Evolutionary conservation across 2,888 invertebrate genomes (phyloP), one percentile per base, ranked within the genome.

Genomic region (Colostygia pectinataria): DNA sequence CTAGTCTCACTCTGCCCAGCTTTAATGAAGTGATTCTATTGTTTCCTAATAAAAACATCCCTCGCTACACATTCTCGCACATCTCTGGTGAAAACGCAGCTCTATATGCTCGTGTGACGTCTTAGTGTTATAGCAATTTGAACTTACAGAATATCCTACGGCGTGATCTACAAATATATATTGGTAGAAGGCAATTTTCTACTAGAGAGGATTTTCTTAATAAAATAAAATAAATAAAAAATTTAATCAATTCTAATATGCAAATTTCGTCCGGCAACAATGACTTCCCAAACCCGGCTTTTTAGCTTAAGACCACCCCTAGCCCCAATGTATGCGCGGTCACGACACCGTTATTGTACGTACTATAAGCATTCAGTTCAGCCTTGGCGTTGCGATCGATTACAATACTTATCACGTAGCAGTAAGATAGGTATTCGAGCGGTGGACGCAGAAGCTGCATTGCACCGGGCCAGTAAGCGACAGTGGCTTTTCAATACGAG

Each of bases 311-410:
- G 9, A 18, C 37, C 43, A 12, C 27, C 41, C 32, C 46, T 41
- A 36, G 38, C 32, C 10, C 18, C 41, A 66, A 72, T 68, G 68
- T 77, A 79, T 79, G 80, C 78, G 73, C 68, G 74, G 80, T 77
- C 80, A 80, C 77, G 80, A 60, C 58, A 66, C 66, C 61, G 66
- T 67, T 66, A 74, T 74, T 71, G 71, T 74, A 64, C 74, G 71
- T 74, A 64, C 74, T 73, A 71, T 65, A 66, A 70, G 61, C 69
- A 63, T 65, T 64, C 54, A 63, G 70, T 65, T 57, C 53, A 47
- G 51, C 46, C 49, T 39, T 4, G 29, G 2, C 14, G 14, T 31
- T 28, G 8, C 29, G 9, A 12, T 13, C 27, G 6, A 39, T 23
- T 33, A 20, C 9, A 13, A 31, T 10, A 50, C 42, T 32, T 55